A percentile compares a stretch with the other conserved stretches of the same genome.
Evolutionary conservation across 2,888 invertebrate genomes (phyloP).

Genomic region (Rhopalosiphum nymphaeae): DNA sequence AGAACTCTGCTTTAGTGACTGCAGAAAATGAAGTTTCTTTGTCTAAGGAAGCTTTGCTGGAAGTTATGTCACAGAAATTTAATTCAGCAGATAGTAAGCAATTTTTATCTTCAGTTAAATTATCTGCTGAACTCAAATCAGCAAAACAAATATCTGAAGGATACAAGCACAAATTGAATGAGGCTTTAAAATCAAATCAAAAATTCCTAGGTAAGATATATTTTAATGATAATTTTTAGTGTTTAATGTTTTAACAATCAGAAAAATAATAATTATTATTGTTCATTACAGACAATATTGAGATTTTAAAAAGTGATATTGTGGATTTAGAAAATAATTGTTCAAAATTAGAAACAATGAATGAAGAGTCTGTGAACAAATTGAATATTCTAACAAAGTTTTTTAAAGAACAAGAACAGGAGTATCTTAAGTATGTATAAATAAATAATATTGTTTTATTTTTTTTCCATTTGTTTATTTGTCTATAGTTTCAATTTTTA

Average conservation of each 20-base stretch:
- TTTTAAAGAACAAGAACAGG: conserved; percentile 90
- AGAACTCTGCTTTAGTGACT: conserved; percentile 18
- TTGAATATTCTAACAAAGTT: conserved; percentile 89
- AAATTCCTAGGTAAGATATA: conserved; percentile 26
- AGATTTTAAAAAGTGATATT: conserved; percentile 72
- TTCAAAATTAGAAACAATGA: conserved; percentile 78
- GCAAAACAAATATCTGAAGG: conserved; percentile 40
- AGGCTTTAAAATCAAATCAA: conserved; percentile 31
- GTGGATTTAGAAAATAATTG: conserved; percentile 74
- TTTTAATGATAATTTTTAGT: conserved; percentile 26
- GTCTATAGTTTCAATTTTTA: background rate
- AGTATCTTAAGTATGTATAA: conserved; percentile 83
- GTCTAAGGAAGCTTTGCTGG: conserved; percentile 51
- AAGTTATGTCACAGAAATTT: conserved; percentile 43
- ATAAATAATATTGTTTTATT: background rate
- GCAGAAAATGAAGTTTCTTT: conserved; percentile 50
- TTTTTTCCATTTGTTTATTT: background rate
- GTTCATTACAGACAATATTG: conserved; percentile 68
- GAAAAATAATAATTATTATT: conserved; percentile 6
- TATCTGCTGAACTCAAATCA: conserved; percentile 58
- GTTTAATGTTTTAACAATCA: background rate
- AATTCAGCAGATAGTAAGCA: conserved; percentile 40
- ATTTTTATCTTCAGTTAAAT: conserved; percentile 35
- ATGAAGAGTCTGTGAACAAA: conserved; percentile 84
- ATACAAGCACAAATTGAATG: conserved; percentile 46